Conservation (phyloP, 2,113 vertebrate genomes). For the Istiophorus platypterus region DNA sequence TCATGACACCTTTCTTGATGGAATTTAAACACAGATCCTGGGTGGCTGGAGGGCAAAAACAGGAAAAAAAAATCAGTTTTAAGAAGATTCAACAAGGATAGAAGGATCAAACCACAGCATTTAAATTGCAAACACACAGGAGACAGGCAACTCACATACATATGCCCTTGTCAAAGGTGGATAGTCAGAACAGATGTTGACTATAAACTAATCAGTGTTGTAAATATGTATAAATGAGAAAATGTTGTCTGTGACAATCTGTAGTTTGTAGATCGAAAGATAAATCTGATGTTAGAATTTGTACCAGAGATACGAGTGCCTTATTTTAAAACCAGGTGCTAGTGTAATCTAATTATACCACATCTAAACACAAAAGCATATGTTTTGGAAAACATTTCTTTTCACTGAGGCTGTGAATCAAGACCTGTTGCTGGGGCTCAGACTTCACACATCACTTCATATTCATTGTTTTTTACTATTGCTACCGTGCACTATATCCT, state of each 20-base stretch:
- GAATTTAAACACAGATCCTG: neutral
- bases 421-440: neutral
- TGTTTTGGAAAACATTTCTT: neutral
- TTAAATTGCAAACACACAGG: neutral
- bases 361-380: neutral
- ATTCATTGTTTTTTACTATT: neutral
- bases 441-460: neutral
- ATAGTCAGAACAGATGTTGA: neutral
- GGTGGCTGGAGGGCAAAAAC: neutral
- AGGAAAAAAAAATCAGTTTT: neutral
- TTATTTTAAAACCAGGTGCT: neutral
- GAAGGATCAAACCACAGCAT: neutral
- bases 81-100: neutral
- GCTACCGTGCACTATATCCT: neutral
- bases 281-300: neutral
- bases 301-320: neutral
- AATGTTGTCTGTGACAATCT: slow-evolving; percentile 23
- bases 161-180: neutral
- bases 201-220: neutral
- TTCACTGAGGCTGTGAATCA: neutral
- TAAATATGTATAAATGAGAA: slow-evolving; percentile 8
- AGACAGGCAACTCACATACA: neutral
- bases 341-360: neutral
- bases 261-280: neutral
- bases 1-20: neutral